Evolutionary conservation across 1,140 invertebrate genomes (phyloP), one percentile per base, ranked within the genome.

Genomic region (Eufriesea mexicana): DNA sequence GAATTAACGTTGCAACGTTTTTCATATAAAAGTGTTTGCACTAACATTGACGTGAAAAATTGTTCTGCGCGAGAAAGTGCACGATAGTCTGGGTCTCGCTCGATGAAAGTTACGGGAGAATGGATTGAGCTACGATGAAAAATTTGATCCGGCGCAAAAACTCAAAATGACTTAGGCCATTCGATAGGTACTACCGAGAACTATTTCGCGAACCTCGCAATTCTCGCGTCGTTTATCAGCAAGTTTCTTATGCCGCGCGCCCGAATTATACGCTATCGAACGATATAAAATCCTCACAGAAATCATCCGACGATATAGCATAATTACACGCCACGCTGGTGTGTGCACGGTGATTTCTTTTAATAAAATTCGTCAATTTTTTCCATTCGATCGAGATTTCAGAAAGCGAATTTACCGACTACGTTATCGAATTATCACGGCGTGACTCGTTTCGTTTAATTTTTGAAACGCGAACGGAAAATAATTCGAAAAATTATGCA

Each of bases 91-190:
- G 64, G 35, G 54, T 62, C 72, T 47, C 64, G 88, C 64, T 83
- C 87, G 86, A 88, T 89, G 88, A 88, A 88, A 89, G 87, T 86
- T 86, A 84, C 79, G 55, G 79, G 86, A 87, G 86, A 88, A 88
- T 59, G 79, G 83, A 79, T 87, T 47, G 83, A 73, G 74, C 82
- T 45, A 74, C 83, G 83, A 45, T 81, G 77, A 88, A 88, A 87
- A 88, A 87, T 88, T 87, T 76, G 83, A 88, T 59, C 62, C 75
- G 9, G 28, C 77, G 57, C n/a, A 66, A 84, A 85, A 87, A 85
- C 64, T 85, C 78, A 77, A 87, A 87, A 84, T 77, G 67, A 86
- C 78, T 79, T 35, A 9, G 55, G 10, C 54, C 74, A 57, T 72
- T 74, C 62, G 74, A 82, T 71, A 79, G 72, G 23, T 66, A 54